Base-by-base conservation (phyloP, 2,888 invertebrate genomes). In the Orthonychiurus folsomi region DNA sequence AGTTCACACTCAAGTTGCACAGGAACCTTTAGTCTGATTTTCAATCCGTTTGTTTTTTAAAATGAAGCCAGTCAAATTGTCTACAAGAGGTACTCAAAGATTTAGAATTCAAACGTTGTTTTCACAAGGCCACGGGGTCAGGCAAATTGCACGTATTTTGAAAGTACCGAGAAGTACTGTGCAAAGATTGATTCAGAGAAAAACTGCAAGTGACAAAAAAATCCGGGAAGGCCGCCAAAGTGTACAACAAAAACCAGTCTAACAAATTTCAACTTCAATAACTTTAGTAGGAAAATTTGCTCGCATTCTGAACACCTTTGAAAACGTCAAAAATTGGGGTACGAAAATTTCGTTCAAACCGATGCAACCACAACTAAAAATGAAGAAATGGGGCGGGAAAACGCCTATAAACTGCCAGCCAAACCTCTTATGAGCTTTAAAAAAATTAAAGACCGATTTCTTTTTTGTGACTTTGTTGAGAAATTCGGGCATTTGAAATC, bases 101-200 rank as follows among this genome's bases (percentile, higher is more conserved):
- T n/a, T n/a, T n/a, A n/a, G n/a, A n/a, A n/a, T n/a, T n/a, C n/a
- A n/a, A n/a, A n/a, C n/a, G n/a, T n/a, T n/a, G n/a, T n/a, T n/a
- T n/a, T n/a, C n/a, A n/a, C n/a, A n/a, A n/a, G n/a, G n/a, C n/a
- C n/a, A n/a, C n/a, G n/a, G n/a, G n/a, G n/a, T n/a, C n/a, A n/a
- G n/a, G n/a, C n/a, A 48, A 48, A 48, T 48, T n/a, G 48, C 48
- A 12, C 12, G 48, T 15, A 48, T 48, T 48, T 48, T 48, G 48
- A 48, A 48, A n/a, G 12, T 12, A 12, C 15, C 48, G n/a, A 48
- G 48, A 48, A 48, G n/a, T 15, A 48, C 48, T 15, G 48, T 48
- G n/a, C n/a, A 48, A 15, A 15, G 12, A n/a, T 48, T n/a, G n/a
- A 12, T 48, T 12, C 12, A 48, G n/a, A 48, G 48, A 48, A 48